These are phyloP conservation scores for Hemitrygon akajei DNA, from an alignment of 2,797 vertebrate species.

Conservation along the genomic window DNA sequence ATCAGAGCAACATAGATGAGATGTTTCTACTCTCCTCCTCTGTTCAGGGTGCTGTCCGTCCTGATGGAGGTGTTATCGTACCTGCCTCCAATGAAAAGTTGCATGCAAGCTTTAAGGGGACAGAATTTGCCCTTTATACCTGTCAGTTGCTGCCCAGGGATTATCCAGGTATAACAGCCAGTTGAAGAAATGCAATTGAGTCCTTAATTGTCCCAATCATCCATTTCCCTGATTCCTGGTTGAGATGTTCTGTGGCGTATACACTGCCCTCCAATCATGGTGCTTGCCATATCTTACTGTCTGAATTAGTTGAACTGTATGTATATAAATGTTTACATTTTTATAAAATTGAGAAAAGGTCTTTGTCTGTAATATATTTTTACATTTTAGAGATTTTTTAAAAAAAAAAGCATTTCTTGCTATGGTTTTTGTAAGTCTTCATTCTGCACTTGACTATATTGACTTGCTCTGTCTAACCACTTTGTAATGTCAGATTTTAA, in stretches of 20 bases:
- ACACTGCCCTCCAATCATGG: conserved; percentile 23
- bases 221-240: conserved; percentile 47
- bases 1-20: not conserved
- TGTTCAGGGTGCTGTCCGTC: not conserved
- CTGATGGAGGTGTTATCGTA: not conserved
- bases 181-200: not conserved
- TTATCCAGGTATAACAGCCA: conserved; percentile 52
- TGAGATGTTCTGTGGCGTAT: not conserved
- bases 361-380: conserved; percentile 75
- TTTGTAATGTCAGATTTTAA: conserved; percentile 22
- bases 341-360: conserved; percentile 67
- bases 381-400: conserved; percentile 72
- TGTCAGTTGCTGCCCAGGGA: conserved; percentile 46
- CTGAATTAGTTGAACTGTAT: conserved; percentile 66
- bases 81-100: not conserved
- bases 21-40: not conserved
- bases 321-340: conserved; percentile 80
- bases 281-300: conserved; percentile 57
- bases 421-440: conserved; percentile 46
- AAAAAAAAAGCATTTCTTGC: conserved; percentile 66
- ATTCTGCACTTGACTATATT: conserved; percentile 34
- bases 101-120: not conserved
- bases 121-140: not conserved
- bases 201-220: conserved; percentile 7
- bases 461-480: conserved; percentile 11